phyloP scores from a whole-genome alignment of 2,113 vertebrate species.

The Phalacrocorax carbo region DNA sequence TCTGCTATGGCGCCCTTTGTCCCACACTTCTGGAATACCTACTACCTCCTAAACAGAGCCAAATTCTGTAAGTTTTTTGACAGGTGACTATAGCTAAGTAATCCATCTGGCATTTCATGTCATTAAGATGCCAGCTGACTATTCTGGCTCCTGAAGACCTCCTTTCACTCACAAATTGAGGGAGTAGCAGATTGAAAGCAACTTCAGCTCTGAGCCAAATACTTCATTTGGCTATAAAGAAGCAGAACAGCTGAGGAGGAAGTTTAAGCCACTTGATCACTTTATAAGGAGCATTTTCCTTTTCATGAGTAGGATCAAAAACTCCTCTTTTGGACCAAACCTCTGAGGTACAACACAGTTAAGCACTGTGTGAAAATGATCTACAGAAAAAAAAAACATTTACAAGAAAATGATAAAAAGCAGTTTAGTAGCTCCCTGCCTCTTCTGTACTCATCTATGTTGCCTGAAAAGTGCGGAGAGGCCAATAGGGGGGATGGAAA shows the following conservation, averaged over 20 bases:
- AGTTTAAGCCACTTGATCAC: constrained; percentile 49
- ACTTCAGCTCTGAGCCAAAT: background rate
- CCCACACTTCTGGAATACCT: background rate
- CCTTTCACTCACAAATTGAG: background rate
- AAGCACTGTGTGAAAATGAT: background rate
- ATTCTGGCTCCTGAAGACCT: background rate
- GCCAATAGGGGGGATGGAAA: background rate
- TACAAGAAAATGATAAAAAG: background rate
- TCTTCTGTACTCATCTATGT: background rate
- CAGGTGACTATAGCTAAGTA: background rate
- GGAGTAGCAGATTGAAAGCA: background rate
- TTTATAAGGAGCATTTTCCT: constrained; percentile 55
- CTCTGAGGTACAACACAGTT: background rate
- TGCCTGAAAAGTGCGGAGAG: background rate
- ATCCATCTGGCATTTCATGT: background rate
- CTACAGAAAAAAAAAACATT: background rate
- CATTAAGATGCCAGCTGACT: background rate
- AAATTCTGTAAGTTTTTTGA: background rate
- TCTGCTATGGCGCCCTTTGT: background rate
- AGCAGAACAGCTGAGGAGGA: constrained; percentile 51
- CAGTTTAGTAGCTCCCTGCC: background rate
- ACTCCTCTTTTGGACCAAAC: background rate
- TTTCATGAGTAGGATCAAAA: constrained; percentile 25
- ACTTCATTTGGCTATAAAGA: background rate
- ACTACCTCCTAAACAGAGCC: background rate